phyloP scores from a whole-genome alignment of 2,888 invertebrate species.

The Colletes collaris region DNA sequence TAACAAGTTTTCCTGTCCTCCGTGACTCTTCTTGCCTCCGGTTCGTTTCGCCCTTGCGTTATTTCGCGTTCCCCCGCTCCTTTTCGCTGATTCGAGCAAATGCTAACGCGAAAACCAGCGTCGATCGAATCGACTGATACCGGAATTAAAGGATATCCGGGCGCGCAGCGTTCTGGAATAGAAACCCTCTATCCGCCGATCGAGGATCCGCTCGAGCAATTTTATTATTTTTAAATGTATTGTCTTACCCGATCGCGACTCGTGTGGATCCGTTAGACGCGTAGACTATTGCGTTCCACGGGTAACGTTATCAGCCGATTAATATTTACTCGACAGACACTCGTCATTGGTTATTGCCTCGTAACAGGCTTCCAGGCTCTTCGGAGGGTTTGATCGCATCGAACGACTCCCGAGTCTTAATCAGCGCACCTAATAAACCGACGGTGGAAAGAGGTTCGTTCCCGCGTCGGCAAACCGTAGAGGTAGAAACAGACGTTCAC shows the following conservation, averaged over 20 bases:
- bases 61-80: background rate
- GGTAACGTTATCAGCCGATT: too few species aligned
- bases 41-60: conserved; percentile 4
- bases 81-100: conserved; percentile 18
- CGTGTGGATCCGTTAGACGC: too few species aligned
- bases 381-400: background rate
- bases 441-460: conserved; percentile 26
- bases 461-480: conserved; percentile 30
- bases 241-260: too few species aligned
- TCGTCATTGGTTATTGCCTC: too few species aligned
- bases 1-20: conserved; percentile 61
- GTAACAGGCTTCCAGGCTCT: too few species aligned
- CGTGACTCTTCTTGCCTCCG: conserved; percentile 26
- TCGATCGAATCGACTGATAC: background rate
- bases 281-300: too few species aligned
- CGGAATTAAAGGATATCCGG: background rate
- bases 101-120: conserved; percentile 1
- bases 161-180: background rate
- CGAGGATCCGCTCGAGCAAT: background rate
- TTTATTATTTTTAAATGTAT: too few species aligned
- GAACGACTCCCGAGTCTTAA: conserved; percentile 15
- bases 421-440: conserved; percentile 28
- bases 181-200: background rate
- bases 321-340: too few species aligned
- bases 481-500: conserved; percentile 59